Evolutionary conservation across 2,113 vertebrate species (phyloP).

Genomic region (Oceanodroma tethys): DNA sequence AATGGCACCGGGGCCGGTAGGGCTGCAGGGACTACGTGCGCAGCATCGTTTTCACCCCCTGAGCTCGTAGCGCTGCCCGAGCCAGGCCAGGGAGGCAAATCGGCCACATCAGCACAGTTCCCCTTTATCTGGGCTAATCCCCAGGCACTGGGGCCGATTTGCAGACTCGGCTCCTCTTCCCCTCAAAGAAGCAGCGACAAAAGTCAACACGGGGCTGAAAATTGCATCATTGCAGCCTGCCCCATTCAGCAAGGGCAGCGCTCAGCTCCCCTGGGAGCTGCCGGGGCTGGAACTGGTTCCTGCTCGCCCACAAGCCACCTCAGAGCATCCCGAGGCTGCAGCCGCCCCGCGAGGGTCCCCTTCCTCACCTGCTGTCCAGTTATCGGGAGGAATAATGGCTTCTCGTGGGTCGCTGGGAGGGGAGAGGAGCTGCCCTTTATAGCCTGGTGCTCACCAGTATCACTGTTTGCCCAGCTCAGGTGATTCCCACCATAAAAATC

Average conservation of each 20-base stretch:
- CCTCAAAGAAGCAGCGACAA: background rate
- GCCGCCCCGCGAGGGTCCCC: background rate
- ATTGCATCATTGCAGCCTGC: background rate
- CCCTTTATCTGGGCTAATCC: conserved; percentile 32
- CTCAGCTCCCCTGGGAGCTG: background rate
- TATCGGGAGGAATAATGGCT: background rate
- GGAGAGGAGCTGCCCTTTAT: conserved; percentile 15
- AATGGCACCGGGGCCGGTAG: rapidly evolving
- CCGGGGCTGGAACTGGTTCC: background rate
- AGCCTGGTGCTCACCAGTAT: background rate
- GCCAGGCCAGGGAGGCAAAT: background rate
- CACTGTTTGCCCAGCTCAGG: conserved; percentile 30
- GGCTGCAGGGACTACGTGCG: background rate
- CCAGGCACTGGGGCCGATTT: rapidly evolving
- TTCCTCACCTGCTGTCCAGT: conserved; percentile 1
- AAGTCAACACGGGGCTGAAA: background rate
- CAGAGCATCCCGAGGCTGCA: background rate
- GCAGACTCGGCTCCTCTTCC: conserved; percentile 4
- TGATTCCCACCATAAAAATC: conserved; percentile 30
- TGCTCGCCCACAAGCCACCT: background rate
- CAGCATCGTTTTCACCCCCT: rapidly evolving
- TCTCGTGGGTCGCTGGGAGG: rapidly evolving
- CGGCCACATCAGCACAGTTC: background rate
- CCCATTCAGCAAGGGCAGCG: background rate
- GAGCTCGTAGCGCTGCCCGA: background rate